Evolutionary conservation across 2,888 invertebrate species (phyloP).

Genomic region (Hedychridium roseum): DNA sequence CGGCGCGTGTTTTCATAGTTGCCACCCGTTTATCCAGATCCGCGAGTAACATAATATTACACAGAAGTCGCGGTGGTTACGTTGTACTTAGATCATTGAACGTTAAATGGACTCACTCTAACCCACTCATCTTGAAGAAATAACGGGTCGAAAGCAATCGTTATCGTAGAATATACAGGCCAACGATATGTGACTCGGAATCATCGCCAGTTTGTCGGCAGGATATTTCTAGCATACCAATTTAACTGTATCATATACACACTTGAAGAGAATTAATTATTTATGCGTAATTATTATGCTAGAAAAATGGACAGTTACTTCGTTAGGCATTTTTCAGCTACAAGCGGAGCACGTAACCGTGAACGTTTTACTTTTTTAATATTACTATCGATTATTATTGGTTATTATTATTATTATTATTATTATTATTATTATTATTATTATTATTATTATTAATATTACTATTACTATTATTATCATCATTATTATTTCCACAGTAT

Average conservation of each 20-base stretch:
- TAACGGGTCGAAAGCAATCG: slow-evolving; percentile 20
- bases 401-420: slow-evolving; percentile 34
- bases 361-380: slow-evolving; percentile 47
- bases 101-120: too few species aligned
- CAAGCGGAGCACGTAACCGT: slow-evolving; percentile 43
- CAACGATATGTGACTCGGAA: not conserved
- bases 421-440: slow-evolving; percentile 17
- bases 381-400: slow-evolving; percentile 29
- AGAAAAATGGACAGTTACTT: slow-evolving; percentile 52
- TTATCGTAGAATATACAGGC: slow-evolving; percentile 11
- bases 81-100: too few species aligned
- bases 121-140: too few species aligned
- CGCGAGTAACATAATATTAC: too few species aligned
- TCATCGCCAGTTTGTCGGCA: slow-evolving; percentile 24
- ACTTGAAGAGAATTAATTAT: slow-evolving; percentile 28
- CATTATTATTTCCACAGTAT: slow-evolving; percentile 15
- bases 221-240: slow-evolving; percentile 23
- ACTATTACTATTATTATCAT: slow-evolving; percentile 14
- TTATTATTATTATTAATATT: slow-evolving; percentile 19
- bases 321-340: slow-evolving; percentile 53
- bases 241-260: slow-evolving; percentile 35
- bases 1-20: too few species aligned
- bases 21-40: too few species aligned
- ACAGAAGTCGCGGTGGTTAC: too few species aligned
- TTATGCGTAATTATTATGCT: slow-evolving; percentile 26